Evolutionary conservation across 1,140 invertebrate species (phyloP).

Genomic region (Colletes latitarsis): DNA sequence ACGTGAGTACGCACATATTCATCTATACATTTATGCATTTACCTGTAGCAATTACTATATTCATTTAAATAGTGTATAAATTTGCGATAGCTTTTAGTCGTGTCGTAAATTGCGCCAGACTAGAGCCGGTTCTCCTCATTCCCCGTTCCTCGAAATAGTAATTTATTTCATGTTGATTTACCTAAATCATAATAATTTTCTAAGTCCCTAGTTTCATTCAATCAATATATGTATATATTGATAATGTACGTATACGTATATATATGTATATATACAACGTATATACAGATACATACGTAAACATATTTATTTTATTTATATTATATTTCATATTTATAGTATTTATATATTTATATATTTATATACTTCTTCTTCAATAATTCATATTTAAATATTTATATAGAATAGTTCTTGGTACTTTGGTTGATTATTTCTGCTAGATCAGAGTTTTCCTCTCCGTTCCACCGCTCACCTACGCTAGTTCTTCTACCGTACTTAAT

Average conservation of each 20-base stretch:
- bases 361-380: conserved; percentile 67
- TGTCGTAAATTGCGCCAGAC: conserved; percentile 52
- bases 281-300: conserved; percentile 36
- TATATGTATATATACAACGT: conserved; percentile 25
- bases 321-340: conserved; percentile 61
- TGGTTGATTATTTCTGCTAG: conserved; percentile 74
- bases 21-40: conserved; percentile 53
- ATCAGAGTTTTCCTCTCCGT: conserved; percentile 73
- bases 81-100: conserved; percentile 36
- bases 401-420: conserved; percentile 75
- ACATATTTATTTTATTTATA: conserved; percentile 64
- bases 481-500: conserved; percentile 53
- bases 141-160: conserved; percentile 56
- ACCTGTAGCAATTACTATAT: conserved; percentile 35
- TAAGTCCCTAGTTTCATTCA: conserved; percentile 72
- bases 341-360: conserved; percentile 68
- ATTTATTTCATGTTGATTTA: conserved; percentile 70
- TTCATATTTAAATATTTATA: conserved; percentile 61
- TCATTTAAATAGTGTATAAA: conserved; percentile 50
- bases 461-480: conserved; percentile 68
- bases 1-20: conserved; percentile 50
- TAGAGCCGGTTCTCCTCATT: conserved; percentile 43
- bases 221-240: conserved; percentile 68
- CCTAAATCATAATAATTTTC: conserved; percentile 77
- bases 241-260: conserved; percentile 31